These are phyloP conservation scores for Cosmia trapezina DNA, from an alignment of 2,888 invertebrate genomes.

Conservation along the genomic window DNA sequence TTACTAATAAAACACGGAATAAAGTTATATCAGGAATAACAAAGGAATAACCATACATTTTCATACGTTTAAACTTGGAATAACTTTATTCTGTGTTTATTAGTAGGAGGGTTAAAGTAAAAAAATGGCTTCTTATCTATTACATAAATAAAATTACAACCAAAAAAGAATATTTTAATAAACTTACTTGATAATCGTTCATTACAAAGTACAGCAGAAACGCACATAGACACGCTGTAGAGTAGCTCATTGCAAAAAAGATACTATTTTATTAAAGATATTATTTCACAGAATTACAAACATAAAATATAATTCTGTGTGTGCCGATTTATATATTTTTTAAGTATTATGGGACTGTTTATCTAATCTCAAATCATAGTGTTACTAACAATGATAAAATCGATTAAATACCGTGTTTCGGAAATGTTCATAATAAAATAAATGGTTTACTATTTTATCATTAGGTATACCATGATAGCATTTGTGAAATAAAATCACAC, in stretches of 20 bases:
- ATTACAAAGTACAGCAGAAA: background rate
- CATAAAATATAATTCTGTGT: background rate
- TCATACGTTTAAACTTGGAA: no score
- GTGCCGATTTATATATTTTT: background rate
- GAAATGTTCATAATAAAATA: constrained; percentile 1
- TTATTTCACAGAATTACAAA: background rate
- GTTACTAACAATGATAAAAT: background rate
- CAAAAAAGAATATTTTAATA: background rate
- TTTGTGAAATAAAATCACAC: background rate
- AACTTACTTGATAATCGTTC: constrained; percentile 10
- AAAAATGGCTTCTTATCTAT: no score
- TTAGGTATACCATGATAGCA: no score
- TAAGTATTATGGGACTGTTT: background rate
- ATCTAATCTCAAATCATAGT: background rate
- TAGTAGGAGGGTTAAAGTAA: no score
- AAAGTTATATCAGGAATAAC: no score
- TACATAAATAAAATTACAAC: background rate
- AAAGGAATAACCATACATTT: no score
- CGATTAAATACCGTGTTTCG: background rate
- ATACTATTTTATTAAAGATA: background rate
- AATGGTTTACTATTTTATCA: background rate
- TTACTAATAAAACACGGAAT: no score
- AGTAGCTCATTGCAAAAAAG: background rate
- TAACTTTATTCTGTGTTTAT: no score
- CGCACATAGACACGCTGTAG: background rate